phyloP scores from a whole-genome alignment of 2,113 vertebrate species.

The Corythoichthys haematopterus region DNA sequence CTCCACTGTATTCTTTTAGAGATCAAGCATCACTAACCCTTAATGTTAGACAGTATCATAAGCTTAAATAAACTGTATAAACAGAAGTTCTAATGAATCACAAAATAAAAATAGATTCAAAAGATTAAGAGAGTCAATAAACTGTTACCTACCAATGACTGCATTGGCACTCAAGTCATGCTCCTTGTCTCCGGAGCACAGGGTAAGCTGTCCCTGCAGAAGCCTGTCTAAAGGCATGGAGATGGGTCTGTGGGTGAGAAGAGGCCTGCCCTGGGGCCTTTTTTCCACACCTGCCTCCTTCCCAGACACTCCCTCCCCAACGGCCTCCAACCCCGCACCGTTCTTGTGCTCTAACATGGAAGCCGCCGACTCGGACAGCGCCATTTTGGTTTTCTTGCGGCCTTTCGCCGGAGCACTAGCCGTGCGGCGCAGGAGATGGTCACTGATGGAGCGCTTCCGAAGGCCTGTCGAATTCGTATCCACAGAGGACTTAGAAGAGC shows the following conservation, averaged over 20 bases:
- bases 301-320: conserved; percentile 56
- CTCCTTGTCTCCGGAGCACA: conserved; percentile 61
- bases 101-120: too few species aligned
- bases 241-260: conserved; percentile 78
- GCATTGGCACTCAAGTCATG: conserved; percentile 61
- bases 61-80: too few species aligned
- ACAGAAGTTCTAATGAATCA: too few species aligned
- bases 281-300: conserved; percentile 58
- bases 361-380: conserved; percentile 73
- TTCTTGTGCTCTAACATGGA: conserved; percentile 74
- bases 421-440: conserved; percentile 87
- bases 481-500: conserved; percentile 77
- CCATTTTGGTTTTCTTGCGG: conserved; percentile 91
- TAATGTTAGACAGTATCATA: not conserved
- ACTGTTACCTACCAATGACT: conserved; percentile 72
- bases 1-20: not conserved
- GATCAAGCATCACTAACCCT: not conserved
- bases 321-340: conserved; percentile 59
- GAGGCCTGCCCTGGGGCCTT: conserved; percentile 42
- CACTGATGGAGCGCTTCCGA: conserved; percentile 85
- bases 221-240: conserved; percentile 90
- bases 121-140: not conserved
- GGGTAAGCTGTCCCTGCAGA: conserved; percentile 72
- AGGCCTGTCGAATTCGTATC: conserved; percentile 70
- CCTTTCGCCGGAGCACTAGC: conserved; percentile 94